Base-by-base conservation (phyloP, 2,888 invertebrate genomes). In the Zeuzera pyrina region DNA sequence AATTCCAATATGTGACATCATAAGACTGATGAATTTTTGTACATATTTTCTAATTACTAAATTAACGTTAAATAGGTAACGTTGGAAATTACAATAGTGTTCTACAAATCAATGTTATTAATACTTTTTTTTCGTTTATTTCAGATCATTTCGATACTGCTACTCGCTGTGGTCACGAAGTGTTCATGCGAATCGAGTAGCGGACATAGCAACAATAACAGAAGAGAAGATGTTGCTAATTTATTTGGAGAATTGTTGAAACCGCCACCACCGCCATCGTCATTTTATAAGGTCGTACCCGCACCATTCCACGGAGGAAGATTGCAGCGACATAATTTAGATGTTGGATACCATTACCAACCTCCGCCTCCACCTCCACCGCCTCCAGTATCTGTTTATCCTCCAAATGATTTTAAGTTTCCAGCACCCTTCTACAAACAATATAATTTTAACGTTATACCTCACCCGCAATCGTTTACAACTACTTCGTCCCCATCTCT, bases 401-500 rank as follows among this genome's bases (percentile, higher is more conserved):
- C 55, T 24, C 25, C 60, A 21, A 43, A 52, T 26, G 71, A 77
- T 28, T 78, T 83, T 27, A 77, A 81, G 48, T 76, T 78, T 38
- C 81, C 79, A 33, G 64, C 78, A 1, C 79, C 79, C 12, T 81
- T 83, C 45, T 77, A 81, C 36, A 81, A 77, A 46, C 81, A 79
- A 41, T 81, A 76, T 41, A 83, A 67, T 47, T 83, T 79, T 31
- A 77, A 81, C 41, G 81, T 78, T 35, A 72, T 79, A 2, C 79
- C 81, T 14, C 62, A 71, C 22, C 83, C 83, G 1, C 78, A 81
- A 45, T 70, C 79, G 3, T 71, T 79, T 35, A 53, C 71, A 23
- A 65, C 73, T 1, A 77, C 84, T 2, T 60, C 81, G 3, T 63
- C 78, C 0, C 77, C 85, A n/a, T 76, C 86, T 2, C 72, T 88